Conservation (phyloP, 2,797 vertebrate genomes). For the Vultur gryphus region DNA sequence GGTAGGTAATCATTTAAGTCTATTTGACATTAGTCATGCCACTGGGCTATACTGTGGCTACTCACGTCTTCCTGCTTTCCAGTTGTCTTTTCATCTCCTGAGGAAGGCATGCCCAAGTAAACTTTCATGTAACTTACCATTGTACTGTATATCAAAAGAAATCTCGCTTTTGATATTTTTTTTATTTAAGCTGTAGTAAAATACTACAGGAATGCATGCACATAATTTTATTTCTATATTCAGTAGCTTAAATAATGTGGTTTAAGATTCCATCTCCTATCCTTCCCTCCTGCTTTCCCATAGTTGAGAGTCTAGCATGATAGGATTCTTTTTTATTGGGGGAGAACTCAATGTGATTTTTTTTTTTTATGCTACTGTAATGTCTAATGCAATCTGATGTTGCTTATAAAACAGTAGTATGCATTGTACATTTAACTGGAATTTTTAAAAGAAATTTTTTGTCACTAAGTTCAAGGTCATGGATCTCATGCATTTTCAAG, state of each 20-base stretch:
- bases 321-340: neutral
- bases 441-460: neutral
- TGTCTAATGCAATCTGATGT: neutral
- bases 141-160: constrained; percentile 21
- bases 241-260: neutral
- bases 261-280: neutral
- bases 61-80: neutral
- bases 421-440: neutral
- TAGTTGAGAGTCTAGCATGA: neutral
- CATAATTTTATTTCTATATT: neutral
- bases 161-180: neutral
- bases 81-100: neutral
- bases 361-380: neutral
- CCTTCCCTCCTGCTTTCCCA: neutral
- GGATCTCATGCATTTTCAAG: neutral
- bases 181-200: constrained; percentile 29
- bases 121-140: neutral
- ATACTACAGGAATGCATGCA: neutral
- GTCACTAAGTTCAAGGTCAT: constrained; percentile 65
- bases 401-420: neutral
- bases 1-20: neutral
- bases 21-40: neutral
- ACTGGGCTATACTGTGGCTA: neutral
- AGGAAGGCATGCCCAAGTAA: neutral
- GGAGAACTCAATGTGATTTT: neutral